phyloP scores from a whole-genome alignment of 2,888 invertebrate species.

The Ormyrus thymus region DNA sequence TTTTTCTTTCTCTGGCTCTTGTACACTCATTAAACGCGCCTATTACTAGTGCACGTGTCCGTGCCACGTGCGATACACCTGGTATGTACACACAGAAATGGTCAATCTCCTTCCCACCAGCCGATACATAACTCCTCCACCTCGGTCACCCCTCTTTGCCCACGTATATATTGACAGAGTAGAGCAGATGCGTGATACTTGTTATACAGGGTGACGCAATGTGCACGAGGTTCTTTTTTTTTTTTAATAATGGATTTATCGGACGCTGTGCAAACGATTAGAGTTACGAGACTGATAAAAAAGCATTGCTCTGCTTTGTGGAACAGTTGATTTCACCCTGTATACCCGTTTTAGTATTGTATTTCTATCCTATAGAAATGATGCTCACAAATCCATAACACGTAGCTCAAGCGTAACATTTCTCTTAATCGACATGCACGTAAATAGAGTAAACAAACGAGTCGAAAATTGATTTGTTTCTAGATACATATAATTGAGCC shows the following conservation, averaged over 20 bases:
- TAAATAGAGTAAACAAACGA: conserved; percentile 25
- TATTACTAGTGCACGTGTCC: conserved; percentile 37
- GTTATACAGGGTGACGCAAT: conserved; percentile 51
- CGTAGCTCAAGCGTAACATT: conserved; percentile 59
- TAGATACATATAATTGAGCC: conserved; percentile 2
- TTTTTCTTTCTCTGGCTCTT: neutral
- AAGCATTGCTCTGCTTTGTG: neutral
- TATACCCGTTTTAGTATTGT: conserved; percentile 26
- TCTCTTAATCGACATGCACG: conserved; percentile 32
- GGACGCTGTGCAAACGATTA: no score
- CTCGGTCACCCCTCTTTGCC: neutral
- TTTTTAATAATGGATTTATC: neutral
- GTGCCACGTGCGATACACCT: conserved; percentile 34
- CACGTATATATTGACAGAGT: conserved; percentile 50
- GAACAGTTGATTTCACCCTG: conserved; percentile 43
- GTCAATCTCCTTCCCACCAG: conserved; percentile 19
- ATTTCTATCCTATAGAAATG: conserved; percentile 53
- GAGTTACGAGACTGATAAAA: no score
- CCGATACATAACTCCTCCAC: neutral
- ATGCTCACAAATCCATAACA: conserved; percentile 75
- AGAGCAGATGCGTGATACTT: conserved; percentile 60
- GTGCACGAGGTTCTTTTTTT: neutral
- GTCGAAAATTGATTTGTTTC: conserved; percentile 26
- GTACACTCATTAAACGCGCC: conserved; percentile 2
- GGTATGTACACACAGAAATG: conserved; percentile 1